Percentiles rank a stretch among this genome's conserved stretches.
Conservation (phyloP, 2,888 invertebrate genomes). For the Unio pictorum region DNA sequence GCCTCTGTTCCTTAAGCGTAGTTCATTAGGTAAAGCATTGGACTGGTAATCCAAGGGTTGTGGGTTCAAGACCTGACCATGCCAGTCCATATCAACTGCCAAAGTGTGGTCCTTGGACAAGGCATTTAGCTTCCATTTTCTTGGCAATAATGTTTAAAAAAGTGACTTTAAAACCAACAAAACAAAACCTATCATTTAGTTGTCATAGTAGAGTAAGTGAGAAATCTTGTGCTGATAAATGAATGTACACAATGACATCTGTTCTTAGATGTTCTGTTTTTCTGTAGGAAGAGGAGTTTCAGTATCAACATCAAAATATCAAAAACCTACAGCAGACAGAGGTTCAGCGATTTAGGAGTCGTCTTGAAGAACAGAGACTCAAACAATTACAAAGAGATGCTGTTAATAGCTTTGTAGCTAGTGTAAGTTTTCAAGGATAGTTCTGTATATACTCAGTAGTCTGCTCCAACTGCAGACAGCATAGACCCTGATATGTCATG, state of each 20-base stretch:
- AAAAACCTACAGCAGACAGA: constrained; percentile 55
- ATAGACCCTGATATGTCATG: neutral
- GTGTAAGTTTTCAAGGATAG: constrained; percentile 30
- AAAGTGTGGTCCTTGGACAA: too few species aligned
- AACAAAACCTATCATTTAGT: too few species aligned
- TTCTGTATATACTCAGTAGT: too few species aligned
- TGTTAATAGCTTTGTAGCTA: constrained; percentile 63
- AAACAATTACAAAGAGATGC: constrained; percentile 65
- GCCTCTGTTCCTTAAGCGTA: too few species aligned
- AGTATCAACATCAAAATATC: constrained; percentile 57
- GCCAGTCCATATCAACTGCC: too few species aligned
- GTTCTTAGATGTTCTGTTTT: neutral
- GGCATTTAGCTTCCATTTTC: too few species aligned
- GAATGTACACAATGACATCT: neutral
- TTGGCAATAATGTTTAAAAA: too few species aligned
- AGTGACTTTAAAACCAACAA: too few species aligned
- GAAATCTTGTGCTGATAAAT: neutral
- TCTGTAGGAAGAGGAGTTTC: constrained; percentile 66
- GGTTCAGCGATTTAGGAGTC: constrained; percentile 42
- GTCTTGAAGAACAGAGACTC: constrained; percentile 55
- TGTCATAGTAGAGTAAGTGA: neutral
- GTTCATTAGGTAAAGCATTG: too few species aligned
- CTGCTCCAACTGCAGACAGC: too few species aligned
- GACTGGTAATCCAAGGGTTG: too few species aligned
- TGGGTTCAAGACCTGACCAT: too few species aligned